These are phyloP conservation scores for Frankliniella intonsa DNA, from an alignment of 2,888 invertebrate genomes.

Conservation along the genomic window DNA sequence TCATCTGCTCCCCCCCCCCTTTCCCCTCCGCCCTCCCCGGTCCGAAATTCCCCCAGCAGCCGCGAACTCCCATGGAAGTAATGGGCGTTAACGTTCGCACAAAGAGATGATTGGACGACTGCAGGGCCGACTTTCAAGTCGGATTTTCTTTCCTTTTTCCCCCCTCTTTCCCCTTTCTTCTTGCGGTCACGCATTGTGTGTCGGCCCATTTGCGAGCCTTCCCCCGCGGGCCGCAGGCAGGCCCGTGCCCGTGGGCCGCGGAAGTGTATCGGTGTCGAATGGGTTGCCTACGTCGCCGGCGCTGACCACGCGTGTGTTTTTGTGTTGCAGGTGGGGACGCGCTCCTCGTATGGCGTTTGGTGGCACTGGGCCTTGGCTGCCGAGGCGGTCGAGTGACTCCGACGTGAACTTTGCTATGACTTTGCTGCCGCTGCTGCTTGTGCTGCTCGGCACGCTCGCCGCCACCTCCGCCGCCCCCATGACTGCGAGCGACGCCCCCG, in stretches of 20 bases:
- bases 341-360: conserved; percentile 7
- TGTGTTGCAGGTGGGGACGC: background rate
- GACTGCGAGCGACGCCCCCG: background rate
- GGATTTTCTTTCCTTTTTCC: too few relatives aligned
- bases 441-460: background rate
- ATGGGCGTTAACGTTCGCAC: too few relatives aligned
- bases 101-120: too few relatives aligned
- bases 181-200: too few relatives aligned
- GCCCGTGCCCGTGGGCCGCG: background rate
- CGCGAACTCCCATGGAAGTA: too few relatives aligned
- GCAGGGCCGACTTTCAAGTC: too few relatives aligned
- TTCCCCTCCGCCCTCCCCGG: background rate
- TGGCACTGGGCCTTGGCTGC: conserved; percentile 2
- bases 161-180: too few relatives aligned
- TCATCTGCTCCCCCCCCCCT: background rate
- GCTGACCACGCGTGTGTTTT: background rate
- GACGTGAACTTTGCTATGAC: background rate
- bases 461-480: conserved; percentile 10
- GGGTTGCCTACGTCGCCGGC: background rate
- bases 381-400: background rate
- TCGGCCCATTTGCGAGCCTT: too few relatives aligned
- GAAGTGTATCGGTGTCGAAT: background rate
- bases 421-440: conserved; percentile 10
- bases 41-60: too few relatives aligned
- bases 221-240: too few relatives aligned